A percentile compares a stretch with the other conserved stretches of the same genome.
Evolutionary conservation across 2,888 invertebrate genomes (phyloP).

Genomic region (Boloria selene): DNA sequence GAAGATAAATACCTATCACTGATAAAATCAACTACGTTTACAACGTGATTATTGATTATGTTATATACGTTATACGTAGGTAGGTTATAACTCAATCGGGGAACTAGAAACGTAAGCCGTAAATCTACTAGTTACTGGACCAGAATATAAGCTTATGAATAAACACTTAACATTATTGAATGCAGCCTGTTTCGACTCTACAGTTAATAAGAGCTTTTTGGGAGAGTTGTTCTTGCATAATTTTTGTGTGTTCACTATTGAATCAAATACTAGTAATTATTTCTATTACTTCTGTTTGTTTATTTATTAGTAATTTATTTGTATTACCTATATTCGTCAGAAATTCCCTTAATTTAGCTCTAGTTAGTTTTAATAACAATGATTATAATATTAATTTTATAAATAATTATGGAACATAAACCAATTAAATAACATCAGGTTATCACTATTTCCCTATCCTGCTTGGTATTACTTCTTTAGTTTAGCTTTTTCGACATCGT

Average conservation of each 20-base stretch:
- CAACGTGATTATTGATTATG: not conserved
- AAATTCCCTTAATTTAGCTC: too few species aligned
- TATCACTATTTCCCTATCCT: too few species aligned
- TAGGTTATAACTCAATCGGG: constrained; percentile 14
- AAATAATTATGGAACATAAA: too few species aligned
- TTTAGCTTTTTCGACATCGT: too few species aligned
- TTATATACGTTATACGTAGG: not conserved
- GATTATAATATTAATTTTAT: too few species aligned
- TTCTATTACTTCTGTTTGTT: not conserved
- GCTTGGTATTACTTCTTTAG: too few species aligned
- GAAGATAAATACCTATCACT: too few species aligned
- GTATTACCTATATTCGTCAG: too few species aligned
- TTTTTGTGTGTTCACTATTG: constrained; percentile 11
- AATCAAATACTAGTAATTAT: not conserved
- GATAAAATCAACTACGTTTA: not conserved
- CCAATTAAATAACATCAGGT: too few species aligned
- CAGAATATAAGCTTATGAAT: constrained; percentile 41
- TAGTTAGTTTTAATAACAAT: too few species aligned
- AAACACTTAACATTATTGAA: constrained; percentile 53
- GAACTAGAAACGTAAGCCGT: constrained; percentile 20
- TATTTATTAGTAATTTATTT: too few species aligned
- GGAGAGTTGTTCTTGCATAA: constrained; percentile 37
- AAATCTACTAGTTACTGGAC: constrained; percentile 26
- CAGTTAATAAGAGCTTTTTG: constrained; percentile 48
- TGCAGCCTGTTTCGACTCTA: constrained; percentile 46